Conservation (phyloP, 2,113 vertebrate genomes). For the Vombatus ursinus region DNA sequence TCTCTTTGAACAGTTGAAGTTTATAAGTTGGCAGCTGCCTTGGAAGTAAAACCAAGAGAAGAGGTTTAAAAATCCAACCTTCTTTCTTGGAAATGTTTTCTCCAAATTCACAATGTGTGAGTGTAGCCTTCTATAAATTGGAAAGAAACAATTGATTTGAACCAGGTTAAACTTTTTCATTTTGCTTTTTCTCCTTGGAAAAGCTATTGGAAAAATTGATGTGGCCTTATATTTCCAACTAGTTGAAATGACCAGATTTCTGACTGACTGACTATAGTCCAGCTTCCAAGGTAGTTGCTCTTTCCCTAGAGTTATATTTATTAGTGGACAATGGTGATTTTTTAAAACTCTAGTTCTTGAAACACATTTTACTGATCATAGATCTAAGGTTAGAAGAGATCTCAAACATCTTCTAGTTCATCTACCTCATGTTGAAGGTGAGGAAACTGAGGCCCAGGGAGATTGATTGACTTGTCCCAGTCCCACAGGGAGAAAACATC, state of each 20-base stretch:
- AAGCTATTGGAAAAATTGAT: not conserved
- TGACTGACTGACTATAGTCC: not conserved
- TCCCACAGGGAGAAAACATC: not conserved
- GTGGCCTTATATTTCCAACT: not conserved
- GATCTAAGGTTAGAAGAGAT: not conserved
- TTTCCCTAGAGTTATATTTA: not conserved
- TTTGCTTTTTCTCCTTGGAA: not conserved
- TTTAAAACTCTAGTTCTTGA: not conserved
- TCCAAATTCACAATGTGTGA: not conserved
- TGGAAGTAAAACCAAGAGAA: not conserved
- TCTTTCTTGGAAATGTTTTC: not conserved
- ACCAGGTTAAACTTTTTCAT: not conserved
- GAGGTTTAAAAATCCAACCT: not conserved
- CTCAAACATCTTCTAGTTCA: not conserved
- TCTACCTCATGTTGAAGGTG: not conserved
- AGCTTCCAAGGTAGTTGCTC: not conserved
- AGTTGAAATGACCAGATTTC: not conserved
- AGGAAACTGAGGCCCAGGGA: not conserved
- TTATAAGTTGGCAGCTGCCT: not conserved
- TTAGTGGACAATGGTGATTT: not conserved
- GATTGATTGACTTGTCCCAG: not conserved
- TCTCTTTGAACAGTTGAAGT: not conserved
- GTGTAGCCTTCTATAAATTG: not conserved
- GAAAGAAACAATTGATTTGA: constrained; percentile 10
- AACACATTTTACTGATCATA: not conserved